Evolutionary conservation across 2,888 invertebrate species (phyloP).

Genomic region (Blera fallax): DNA sequence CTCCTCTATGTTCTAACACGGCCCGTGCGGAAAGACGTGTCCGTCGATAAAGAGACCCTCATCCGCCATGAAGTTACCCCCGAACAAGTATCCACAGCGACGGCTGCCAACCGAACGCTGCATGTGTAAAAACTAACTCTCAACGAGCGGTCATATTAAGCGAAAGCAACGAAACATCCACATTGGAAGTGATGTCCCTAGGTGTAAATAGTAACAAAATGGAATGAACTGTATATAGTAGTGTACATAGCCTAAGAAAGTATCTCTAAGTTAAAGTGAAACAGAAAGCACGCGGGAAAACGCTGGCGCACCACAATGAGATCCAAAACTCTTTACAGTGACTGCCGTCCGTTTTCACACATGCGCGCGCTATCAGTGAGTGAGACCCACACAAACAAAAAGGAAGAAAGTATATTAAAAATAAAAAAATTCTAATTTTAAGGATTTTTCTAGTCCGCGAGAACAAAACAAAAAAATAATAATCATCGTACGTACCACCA

Average conservation of each 20-base stretch:
- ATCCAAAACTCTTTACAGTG: neutral
- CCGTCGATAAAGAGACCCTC: conserved; percentile 75
- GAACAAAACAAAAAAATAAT: conserved; percentile 26
- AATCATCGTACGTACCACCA: conserved; percentile 39
- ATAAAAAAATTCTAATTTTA: conserved; percentile 53
- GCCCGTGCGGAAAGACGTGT: conserved; percentile 73
- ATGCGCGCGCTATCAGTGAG: conserved; percentile 36
- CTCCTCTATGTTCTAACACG: conserved; percentile 74
- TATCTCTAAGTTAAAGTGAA: conserved; percentile 37
- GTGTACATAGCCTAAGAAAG: conserved; percentile 66
- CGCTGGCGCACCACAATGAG: conserved; percentile 26
- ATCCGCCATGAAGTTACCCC: conserved; percentile 75
- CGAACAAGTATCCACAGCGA: conserved; percentile 72
- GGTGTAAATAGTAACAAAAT: conserved; percentile 68
- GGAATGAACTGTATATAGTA: conserved; percentile 63
- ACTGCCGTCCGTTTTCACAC: conserved; percentile 38
- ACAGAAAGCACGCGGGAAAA: conserved; percentile 30
- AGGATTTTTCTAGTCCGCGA: conserved; percentile 72
- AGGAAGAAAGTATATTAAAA: conserved; percentile 1
- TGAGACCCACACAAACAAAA: conserved; percentile 52
- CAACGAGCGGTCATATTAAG: conserved; percentile 48
- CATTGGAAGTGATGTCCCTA: conserved; percentile 64
- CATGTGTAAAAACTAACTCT: conserved; percentile 75
- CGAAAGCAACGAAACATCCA: conserved; percentile 69
- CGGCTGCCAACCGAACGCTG: conserved; percentile 73